phyloP scores from a whole-genome alignment of 2,113 vertebrate species.

The Cephalopterus ornatus region DNA sequence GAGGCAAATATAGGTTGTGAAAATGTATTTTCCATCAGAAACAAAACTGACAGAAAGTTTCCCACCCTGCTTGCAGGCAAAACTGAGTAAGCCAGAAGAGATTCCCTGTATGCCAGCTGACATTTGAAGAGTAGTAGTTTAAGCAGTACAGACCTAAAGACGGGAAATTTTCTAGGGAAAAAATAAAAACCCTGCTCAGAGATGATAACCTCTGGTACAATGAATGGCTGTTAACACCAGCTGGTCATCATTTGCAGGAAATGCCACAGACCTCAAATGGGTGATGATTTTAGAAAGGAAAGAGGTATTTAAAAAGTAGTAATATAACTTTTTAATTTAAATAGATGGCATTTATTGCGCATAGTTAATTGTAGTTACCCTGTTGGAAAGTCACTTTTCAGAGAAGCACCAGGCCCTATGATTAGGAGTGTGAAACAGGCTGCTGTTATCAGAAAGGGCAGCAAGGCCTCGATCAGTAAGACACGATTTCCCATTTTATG shows the following conservation, averaged over 20 bases:
- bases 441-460: neutral
- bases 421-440: neutral
- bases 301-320: neutral
- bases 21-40: conserved; percentile 1
- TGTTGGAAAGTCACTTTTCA: neutral
- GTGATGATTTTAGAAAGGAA: neutral
- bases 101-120: neutral
- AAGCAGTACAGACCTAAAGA: neutral
- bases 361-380: neutral
- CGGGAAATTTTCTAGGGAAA: neutral
- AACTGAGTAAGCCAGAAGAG: neutral
- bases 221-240: neutral
- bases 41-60: neutral
- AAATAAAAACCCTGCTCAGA: neutral
- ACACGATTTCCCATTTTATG: neutral
- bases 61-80: neutral
- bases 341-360: neutral
- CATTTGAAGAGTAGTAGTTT: neutral
- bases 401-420: neutral
- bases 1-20: neutral
- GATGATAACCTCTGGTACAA: neutral
- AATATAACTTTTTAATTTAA: neutral
- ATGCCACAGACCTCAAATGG: neutral
- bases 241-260: neutral
- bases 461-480: neutral